Conservation (phyloP, 2,888 invertebrate genomes). For the Nymphalis c-album region DNA sequence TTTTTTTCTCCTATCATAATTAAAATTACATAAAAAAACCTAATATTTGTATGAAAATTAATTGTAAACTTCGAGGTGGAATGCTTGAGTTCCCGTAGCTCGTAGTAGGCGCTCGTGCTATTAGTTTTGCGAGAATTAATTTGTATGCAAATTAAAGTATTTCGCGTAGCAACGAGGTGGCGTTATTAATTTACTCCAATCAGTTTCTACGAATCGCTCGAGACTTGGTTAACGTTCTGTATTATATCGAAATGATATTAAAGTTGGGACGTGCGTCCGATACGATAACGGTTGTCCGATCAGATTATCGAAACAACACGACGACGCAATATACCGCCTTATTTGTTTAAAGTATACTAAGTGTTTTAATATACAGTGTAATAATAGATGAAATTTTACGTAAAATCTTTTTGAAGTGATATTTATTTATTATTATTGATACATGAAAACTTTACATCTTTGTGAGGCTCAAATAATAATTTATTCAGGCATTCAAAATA, state of each 20-base stretch:
- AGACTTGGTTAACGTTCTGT: constrained; percentile 26
- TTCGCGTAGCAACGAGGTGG: constrained; percentile 49
- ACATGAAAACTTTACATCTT: no score
- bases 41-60: no score
- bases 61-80: no score
- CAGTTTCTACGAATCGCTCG: constrained; percentile 39
- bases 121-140: constrained; percentile 72
- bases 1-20: no score
- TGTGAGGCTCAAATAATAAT: no score
- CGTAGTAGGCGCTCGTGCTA: constrained; percentile 51
- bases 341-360: neutral
- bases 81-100: constrained; percentile 20
- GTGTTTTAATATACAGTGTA: no score
- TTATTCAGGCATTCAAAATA: no score
- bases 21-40: no score
- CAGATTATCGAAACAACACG: neutral
- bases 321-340: neutral
- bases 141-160: constrained; percentile 72
- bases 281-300: neutral
- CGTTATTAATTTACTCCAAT: constrained; percentile 51
- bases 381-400: no score
- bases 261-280: neutral
- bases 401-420: no score
- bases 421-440: no score
- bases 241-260: constrained; percentile 20